These are phyloP conservation scores for Crioceris asparagi DNA, from an alignment of 2,888 invertebrate genomes.

Conservation along the genomic window DNA sequence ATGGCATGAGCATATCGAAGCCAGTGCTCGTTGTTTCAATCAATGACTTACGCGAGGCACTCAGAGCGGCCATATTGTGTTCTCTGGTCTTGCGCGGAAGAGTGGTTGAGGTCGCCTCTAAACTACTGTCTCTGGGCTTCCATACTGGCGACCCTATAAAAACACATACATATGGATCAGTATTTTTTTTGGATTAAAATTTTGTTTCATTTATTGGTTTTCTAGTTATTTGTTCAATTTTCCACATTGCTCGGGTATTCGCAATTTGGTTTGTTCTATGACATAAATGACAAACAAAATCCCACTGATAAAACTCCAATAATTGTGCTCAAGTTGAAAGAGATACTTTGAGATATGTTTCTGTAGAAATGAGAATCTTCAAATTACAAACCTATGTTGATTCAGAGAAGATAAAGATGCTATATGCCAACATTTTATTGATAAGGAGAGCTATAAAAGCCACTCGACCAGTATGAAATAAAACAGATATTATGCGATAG, in stretches of 20 bases:
- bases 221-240: background rate
- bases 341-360: too few species aligned
- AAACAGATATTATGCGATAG: too few species aligned
- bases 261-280: background rate
- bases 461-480: too few species aligned
- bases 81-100: constrained; percentile 53
- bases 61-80: constrained; percentile 41
- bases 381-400: too few species aligned
- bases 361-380: too few species aligned
- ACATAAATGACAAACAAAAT: too few species aligned
- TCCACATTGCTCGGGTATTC: background rate
- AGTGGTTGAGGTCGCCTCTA: constrained; percentile 48
- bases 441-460: too few species aligned
- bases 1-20: constrained; percentile 37
- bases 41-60: constrained; percentile 48
- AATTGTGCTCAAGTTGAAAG: too few species aligned
- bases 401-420: too few species aligned
- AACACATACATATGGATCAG: constrained; percentile 39
- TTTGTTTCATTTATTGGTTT: background rate
- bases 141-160: constrained; percentile 95
- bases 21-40: constrained; percentile 42
- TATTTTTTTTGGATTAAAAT: too few species aligned
- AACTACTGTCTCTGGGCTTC: constrained; percentile 84
- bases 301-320: too few species aligned
- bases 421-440: too few species aligned